These are phyloP conservation scores for Pseudomugil tenellus DNA, from an alignment of 2,797 vertebrate genomes.

Conservation along the genomic window DNA sequence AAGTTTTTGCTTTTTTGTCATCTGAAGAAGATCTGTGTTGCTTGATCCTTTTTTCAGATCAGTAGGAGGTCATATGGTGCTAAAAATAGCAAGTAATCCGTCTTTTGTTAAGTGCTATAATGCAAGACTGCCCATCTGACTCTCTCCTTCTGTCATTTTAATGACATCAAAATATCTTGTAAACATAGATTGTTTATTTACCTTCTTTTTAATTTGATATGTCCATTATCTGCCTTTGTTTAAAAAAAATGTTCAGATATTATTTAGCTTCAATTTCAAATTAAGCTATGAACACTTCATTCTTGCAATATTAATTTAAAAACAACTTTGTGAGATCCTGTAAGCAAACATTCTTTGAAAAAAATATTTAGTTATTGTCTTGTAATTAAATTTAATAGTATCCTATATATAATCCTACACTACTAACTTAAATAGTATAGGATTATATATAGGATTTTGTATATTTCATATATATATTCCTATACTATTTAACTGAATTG, in stretches of 20 bases:
- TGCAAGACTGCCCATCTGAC: neutral
- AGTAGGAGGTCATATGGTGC: neutral
- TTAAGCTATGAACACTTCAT: neutral
- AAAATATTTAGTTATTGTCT: too few relatives aligned
- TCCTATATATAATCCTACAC: too few relatives aligned
- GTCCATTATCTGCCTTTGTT: neutral
- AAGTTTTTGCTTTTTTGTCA: neutral
- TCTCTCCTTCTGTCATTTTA: neutral
- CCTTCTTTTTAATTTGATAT: neutral
- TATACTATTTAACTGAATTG: too few relatives aligned
- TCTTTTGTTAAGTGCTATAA: neutral
- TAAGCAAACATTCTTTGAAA: neutral
- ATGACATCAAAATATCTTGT: neutral
- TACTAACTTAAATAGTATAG: too few relatives aligned
- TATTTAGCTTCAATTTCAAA: neutral
- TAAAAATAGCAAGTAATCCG: neutral
- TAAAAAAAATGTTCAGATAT: neutral
- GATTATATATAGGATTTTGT: too few relatives aligned
- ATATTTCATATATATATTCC: too few relatives aligned
- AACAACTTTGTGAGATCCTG: neutral
- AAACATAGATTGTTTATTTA: neutral
- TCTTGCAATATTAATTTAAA: neutral
- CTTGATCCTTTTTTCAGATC: neutral
- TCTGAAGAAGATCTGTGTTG: neutral
- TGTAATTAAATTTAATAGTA: too few relatives aligned